Base-by-base conservation (phyloP, 2,797 vertebrate genomes). In the Melanotaenia parkinsoni region DNA sequence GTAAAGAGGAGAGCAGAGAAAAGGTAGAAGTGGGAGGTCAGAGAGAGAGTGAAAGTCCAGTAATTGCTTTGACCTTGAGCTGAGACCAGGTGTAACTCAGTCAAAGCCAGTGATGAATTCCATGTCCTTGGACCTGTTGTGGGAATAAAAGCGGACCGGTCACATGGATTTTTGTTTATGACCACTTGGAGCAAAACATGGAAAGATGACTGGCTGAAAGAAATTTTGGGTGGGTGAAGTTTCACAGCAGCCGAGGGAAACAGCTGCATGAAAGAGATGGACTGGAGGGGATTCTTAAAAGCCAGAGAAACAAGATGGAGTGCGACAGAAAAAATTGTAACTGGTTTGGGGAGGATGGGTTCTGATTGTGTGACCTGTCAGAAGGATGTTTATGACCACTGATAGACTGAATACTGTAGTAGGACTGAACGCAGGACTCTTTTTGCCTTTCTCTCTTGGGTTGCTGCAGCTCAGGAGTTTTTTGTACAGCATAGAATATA, bases 61-160 rank as follows among this genome's bases (percentile, higher is more conserved):
- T 90, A 90, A 93, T 92, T 90, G 90, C 86, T 91, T 91, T 91
- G 89, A 93, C 90, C 90, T 90, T 89, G 82, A 74, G 78, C 64
- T 72, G 60, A 67, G 58, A 67, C 35, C 74, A 74, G 85, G 82
- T 89, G 76, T 83, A 82, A 88, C 80, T 82, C 89, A 85, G 79
- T 81, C 76, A 86, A 62, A 72, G 72, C 18, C 13, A 68, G 81
- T 83, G 90, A 92, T 91, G 91, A 86, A 89, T 90, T 88, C 87
- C 74, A 59, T 67, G 87, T 85, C 87, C 78, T 67, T 47, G 26
- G 76, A 51, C 40, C 58, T 33, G 74, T 63, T 28, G 56, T 33
- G 60, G 78, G 85, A 80, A 82, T 82, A 82, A 83, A 89, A 82
- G 45, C 45, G 72, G 82, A 58, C 69, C 2, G 16, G 79, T 83